Conservation (phyloP, 2,113 vertebrate genomes). For the Toxotes chatareus region DNA sequence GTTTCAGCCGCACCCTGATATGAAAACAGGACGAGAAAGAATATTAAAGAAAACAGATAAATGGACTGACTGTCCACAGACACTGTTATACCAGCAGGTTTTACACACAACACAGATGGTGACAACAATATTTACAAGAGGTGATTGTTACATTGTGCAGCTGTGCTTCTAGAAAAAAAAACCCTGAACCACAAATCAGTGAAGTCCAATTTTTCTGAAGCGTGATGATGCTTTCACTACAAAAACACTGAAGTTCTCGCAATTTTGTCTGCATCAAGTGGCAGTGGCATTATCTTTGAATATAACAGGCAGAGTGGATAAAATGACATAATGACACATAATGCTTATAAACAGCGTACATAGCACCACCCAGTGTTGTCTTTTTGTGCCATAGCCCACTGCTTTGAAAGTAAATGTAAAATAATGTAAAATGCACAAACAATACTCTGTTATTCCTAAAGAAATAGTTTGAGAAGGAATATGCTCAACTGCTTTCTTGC, state of each 20-base stretch:
- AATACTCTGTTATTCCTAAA: neutral
- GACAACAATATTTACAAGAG: neutral
- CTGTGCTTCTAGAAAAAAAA: neutral
- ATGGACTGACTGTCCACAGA: neutral
- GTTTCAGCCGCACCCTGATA: constrained; percentile 72
- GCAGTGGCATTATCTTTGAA: neutral
- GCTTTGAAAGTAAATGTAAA: neutral
- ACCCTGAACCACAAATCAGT: neutral
- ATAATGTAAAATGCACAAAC: neutral
- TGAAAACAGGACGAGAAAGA: neutral
- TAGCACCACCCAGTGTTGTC: neutral
- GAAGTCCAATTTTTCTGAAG: neutral
- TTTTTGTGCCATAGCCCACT: neutral
- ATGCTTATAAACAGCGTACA: constrained; percentile 1
- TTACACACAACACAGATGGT: neutral
- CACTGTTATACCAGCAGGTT: neutral
- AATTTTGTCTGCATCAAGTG: constrained; percentile 11
- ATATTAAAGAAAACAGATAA: neutral
- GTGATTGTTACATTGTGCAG: neutral
- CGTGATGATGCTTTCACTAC: constrained; percentile 1
- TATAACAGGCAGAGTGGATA: neutral
- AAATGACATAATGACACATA: constrained; percentile 40
- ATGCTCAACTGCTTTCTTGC: neutral
- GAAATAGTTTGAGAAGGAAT: neutral
- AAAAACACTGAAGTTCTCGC: neutral